Evolutionary conservation across 2,797 vertebrate species (phyloP), one percentile per base, ranked within the genome.

Genomic region (Hozukius guyotensis): DNA sequence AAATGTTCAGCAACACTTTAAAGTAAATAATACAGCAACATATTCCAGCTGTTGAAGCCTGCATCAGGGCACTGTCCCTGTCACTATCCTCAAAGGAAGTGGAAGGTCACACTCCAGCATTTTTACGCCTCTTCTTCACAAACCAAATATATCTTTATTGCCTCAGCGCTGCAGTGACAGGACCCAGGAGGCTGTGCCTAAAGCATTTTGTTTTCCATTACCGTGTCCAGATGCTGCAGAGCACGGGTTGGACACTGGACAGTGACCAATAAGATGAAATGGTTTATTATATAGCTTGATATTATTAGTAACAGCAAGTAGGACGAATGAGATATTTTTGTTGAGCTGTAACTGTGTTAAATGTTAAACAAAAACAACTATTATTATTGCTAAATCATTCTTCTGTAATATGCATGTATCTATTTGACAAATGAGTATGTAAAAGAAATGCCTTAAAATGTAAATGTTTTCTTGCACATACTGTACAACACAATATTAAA

Each of bases 121-220:
- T 92, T 89, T 89, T 80, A 90, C 84, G 84, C 90, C 81, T 92
- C 73, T 80, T 87, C 85, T 87, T 89, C 75, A 89, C 52, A 77
- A 83, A 88, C 89, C 82, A 83, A 92, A 93, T 94, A 94, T 94
- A 94, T 90, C 78, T 63, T 76, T 18, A 34, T 24, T 85, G n/a
- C 59, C 78, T 73, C 67, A 29, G 11, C 49, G n/a, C 61, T 16
- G 75, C 78, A 74, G 80, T 68, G 81, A 91, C 82, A 72, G 22
- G 34, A 77, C 64, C 63, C 81, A 73, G 72, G 63, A 86, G 77
- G 36, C 68, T 36, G 6, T 63, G 55, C 46, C 14, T 60, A 34
- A 57, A n/a, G 81, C 29, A 32, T 66, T 90, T 72, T 74, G 49
- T 66, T 89, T 90, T 89, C 56, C 80, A 70, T 86, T 75, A 72